A percentile compares a stretch with the other conserved stretches of the same genome.
Conservation (phyloP, 2,888 invertebrate species). For the Amblyjoppa proteus region DNA sequence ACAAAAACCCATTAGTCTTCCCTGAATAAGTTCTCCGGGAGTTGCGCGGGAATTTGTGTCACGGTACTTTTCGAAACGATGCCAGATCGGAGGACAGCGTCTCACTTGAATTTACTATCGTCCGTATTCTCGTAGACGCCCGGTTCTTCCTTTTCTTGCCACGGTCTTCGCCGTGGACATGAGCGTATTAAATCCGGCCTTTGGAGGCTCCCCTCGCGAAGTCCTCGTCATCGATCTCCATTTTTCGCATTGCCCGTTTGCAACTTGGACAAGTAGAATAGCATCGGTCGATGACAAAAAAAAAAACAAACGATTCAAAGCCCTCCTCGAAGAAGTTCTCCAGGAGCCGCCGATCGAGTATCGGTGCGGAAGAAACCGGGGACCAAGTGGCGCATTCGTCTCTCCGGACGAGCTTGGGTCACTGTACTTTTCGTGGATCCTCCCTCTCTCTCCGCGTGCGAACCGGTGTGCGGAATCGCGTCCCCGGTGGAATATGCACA, state of each 20-base stretch:
- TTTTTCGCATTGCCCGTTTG: background rate
- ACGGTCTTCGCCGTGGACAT: slow-evolving; percentile 64
- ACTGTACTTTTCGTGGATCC: slow-evolving; percentile 7
- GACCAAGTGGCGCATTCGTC: background rate
- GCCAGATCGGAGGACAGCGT: slow-evolving; percentile 76
- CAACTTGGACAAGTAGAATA: background rate
- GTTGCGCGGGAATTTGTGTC: too few relatives aligned
- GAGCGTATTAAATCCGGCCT: slow-evolving; percentile 18
- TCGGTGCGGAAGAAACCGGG: background rate
- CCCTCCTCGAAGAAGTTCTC: background rate
- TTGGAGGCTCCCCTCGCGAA: slow-evolving; percentile 48
- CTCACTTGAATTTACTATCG: slow-evolving; percentile 80
- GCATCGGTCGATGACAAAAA: background rate
- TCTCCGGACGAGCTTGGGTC: background rate
- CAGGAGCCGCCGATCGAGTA: background rate
- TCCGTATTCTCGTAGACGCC: slow-evolving; percentile 72
- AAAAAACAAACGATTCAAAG: background rate
- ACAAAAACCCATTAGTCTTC: too few relatives aligned
- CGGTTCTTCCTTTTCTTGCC: slow-evolving; percentile 72
- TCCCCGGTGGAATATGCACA: slow-evolving; percentile 54
- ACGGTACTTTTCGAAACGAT: slow-evolving; percentile 49
- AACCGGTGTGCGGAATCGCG: slow-evolving; percentile 38
- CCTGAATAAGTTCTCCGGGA: too few relatives aligned
- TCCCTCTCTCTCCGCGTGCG: background rate
- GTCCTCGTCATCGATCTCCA: background rate